These are phyloP conservation scores for Apostichopus leukothele DNA, from an alignment of 53 echinoderm and acorn worm genomes.

Conservation along the genomic window DNA sequence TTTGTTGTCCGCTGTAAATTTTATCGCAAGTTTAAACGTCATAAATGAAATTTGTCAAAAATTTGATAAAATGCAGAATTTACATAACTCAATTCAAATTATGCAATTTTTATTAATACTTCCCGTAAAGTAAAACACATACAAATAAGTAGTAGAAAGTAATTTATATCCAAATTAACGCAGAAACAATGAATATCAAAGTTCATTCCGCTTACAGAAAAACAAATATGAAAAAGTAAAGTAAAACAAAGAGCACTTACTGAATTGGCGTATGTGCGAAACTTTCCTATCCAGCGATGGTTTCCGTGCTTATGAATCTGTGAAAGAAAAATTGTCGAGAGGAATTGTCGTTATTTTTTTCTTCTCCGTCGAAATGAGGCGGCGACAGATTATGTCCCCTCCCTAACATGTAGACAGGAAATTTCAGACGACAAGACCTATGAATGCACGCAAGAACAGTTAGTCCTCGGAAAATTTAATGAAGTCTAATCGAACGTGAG, in stretches of 20 bases:
- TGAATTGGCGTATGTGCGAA: neutral
- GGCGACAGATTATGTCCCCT: neutral
- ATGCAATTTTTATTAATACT: too few species aligned
- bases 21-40: too few species aligned
- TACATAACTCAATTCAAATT: too few species aligned
- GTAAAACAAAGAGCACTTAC: constrained; percentile 7
- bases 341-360: neutral
- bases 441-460: neutral
- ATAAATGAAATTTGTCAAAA: too few species aligned
- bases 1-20: too few species aligned
- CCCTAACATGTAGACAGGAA: neutral
- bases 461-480: constrained; percentile 15
- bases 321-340: neutral
- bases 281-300: neutral
- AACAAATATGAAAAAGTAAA: neutral
- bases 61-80: too few species aligned
- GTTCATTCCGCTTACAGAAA: neutral
- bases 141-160: too few species aligned
- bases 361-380: constrained; percentile 5
- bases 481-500: neutral
- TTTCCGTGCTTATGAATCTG: neutral
- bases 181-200: too few species aligned
- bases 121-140: too few species aligned
- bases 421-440: constrained; percentile 10
- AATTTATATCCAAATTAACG: too few species aligned